Evolutionary conservation across 2,888 invertebrate genomes (phyloP), one percentile per base, ranked within the genome.

Genomic region (Crematogaster levior): DNA sequence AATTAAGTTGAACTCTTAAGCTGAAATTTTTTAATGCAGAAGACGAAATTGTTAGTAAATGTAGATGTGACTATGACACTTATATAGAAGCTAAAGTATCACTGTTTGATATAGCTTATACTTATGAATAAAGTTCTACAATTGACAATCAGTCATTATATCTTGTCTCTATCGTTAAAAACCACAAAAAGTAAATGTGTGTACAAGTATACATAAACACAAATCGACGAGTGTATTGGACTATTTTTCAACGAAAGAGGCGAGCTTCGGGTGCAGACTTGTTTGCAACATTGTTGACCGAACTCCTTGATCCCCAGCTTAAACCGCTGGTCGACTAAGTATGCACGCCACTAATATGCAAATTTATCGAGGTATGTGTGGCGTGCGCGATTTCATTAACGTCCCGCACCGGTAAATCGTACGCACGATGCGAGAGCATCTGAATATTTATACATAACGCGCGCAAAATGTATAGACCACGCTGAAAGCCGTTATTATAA

Each of bases 311-410:
- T 89, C 82, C 81, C 24, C 60, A 68, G 66, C 65, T 82, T 85
- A 82, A 81, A 86, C 81, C 82, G 63, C 68, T 61, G 73, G 51
- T 34, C 77, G 65, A 43, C 82, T 79, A 72, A 77, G 37, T 75
- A 51, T 77, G 61, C 68, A n/a, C 63, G 37, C 48, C 77, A 75
- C 81, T 84, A 81, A 84, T 86, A 88, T 87, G 87, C 85, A 87
- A 87, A 87, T 87, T 87, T 63, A 56, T 80, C 68, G 60, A 58
- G 77, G 65, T 82, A 80, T 68, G 77, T 68, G 34, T 65, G 56
- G 56, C 53, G 51, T 61, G 53, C 61, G 30, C 53, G 75, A 63
- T 74, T 75, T 73, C 70, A 81, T 74, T 46, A 51, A 61, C 74
- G 74, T 72, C 46, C 24, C 40, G 51, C 60, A 24, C 40, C 61